Evolutionary conservation across 2,797 vertebrate genomes (phyloP).

Genomic region (Spinus olivaceus): DNA sequence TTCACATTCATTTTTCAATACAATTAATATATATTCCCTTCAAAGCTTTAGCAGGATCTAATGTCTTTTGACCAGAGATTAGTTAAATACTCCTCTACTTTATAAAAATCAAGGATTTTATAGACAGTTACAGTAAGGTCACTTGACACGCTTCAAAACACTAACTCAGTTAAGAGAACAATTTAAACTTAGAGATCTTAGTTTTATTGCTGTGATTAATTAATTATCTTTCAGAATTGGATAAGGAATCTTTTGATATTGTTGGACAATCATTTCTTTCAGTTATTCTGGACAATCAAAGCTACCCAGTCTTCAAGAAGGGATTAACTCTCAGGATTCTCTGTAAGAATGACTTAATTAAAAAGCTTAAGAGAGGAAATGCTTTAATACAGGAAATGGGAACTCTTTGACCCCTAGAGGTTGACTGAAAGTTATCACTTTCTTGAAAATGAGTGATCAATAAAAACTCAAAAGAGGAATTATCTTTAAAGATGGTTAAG

Average conservation of each 20-base stretch:
- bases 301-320: not conserved
- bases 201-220: not conserved
- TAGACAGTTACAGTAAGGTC: not conserved
- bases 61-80: not conserved
- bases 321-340: not conserved
- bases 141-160: not conserved
- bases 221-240: not conserved
- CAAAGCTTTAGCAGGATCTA: not conserved
- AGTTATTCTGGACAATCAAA: not conserved
- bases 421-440: conserved; percentile 31
- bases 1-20: not conserved
- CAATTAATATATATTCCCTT: not conserved
- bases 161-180: not conserved
- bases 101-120: not conserved
- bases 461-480: not conserved
- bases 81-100: not conserved
- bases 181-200: not conserved
- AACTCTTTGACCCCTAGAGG: not conserved
- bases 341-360: conserved; percentile 11
- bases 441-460: conserved; percentile 24
- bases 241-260: not conserved
- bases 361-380: not conserved
- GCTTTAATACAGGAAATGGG: not conserved
- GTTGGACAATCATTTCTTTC: not conserved
- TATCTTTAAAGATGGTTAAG: not conserved